Evolutionary conservation across 2,113 vertebrate genomes (phyloP).

Genomic region (Nestor notabilis): DNA sequence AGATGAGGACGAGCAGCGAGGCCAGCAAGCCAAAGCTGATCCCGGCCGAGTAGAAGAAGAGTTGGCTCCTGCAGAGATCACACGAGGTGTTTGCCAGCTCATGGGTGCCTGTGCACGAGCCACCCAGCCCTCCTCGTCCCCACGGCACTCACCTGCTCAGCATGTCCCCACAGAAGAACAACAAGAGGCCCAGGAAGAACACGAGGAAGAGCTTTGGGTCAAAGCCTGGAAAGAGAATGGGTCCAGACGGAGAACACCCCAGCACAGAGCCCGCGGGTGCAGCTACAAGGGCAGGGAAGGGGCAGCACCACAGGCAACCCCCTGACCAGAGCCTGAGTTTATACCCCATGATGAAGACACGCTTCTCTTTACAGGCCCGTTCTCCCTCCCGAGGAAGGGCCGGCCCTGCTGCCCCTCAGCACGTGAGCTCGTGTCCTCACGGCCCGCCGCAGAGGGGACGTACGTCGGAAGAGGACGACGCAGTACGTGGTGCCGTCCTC

Average conservation of each 20-base stretch:
- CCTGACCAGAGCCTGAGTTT: accelerated
- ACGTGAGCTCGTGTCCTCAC: accelerated
- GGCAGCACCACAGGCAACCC: accelerated
- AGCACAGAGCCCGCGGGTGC: background rate
- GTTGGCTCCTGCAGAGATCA: slow-evolving; percentile 82
- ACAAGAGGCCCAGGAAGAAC: slow-evolving; percentile 83
- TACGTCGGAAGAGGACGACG: slow-evolving; percentile 80
- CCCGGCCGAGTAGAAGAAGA: slow-evolving; percentile 94
- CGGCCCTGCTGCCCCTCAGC: too few species aligned
- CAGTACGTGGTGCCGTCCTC: slow-evolving; percentile 71
- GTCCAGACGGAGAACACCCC: background rate
- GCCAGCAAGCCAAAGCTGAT: slow-evolving; percentile 89
- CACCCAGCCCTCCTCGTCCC: background rate
- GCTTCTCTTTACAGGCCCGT: accelerated
- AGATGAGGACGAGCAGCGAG: slow-evolving; percentile 91
- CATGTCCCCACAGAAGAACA: slow-evolving; percentile 88
- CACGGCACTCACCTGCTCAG: slow-evolving; percentile 86
- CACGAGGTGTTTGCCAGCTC: background rate
- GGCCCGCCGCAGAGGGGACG: background rate
- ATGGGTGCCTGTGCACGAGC: accelerated
- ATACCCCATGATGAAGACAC: accelerated
- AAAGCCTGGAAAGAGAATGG: slow-evolving; percentile 79
- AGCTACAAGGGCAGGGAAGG: background rate
- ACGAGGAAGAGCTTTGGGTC: slow-evolving; percentile 88
- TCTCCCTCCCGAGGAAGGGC: background rate